Evolutionary conservation across 2,113 vertebrate species (phyloP).

Genomic region (Scophthalmus maximus): DNA sequence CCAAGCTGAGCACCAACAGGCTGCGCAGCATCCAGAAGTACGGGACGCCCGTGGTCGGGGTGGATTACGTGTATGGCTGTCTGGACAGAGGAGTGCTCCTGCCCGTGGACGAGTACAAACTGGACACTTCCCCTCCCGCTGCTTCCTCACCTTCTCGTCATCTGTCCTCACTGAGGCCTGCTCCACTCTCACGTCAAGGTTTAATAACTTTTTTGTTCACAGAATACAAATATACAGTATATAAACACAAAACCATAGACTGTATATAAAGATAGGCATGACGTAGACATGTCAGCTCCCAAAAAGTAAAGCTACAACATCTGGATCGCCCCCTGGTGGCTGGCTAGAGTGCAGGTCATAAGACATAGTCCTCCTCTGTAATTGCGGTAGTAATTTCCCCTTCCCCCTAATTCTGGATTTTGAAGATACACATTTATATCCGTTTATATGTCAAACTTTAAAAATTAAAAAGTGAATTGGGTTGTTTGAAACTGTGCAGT

Average conservation of each 20-base stretch:
- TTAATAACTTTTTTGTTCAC: not conserved
- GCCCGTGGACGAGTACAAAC: slow-evolving; percentile 64
- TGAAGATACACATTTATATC: no score
- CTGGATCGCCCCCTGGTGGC: not conserved
- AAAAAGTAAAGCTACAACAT: not conserved
- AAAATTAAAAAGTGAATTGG: no score
- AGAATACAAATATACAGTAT: not conserved
- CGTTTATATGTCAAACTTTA: no score
- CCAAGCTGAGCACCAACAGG: slow-evolving; percentile 78
- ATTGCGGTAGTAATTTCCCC: no score
- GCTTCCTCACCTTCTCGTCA: not conserved
- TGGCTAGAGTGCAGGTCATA: no score
- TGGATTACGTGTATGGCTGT: slow-evolving; percentile 84
- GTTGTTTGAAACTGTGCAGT: no score
- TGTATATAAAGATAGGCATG: no score
- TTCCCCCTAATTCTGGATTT: no score
- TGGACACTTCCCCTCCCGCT: slow-evolving; percentile 26
- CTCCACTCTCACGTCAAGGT: slow-evolving; percentile 40
- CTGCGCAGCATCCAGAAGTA: slow-evolving; percentile 79
- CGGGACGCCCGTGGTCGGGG: slow-evolving; percentile 76
- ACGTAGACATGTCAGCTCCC: no score
- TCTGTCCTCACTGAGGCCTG: not conserved
- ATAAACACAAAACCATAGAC: not conserved
- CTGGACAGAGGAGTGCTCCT: slow-evolving; percentile 78
- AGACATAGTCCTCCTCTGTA: no score